These are phyloP conservation scores for Tenebrio molitor DNA, from an alignment of 1,140 invertebrate species.

Conservation along the genomic window DNA sequence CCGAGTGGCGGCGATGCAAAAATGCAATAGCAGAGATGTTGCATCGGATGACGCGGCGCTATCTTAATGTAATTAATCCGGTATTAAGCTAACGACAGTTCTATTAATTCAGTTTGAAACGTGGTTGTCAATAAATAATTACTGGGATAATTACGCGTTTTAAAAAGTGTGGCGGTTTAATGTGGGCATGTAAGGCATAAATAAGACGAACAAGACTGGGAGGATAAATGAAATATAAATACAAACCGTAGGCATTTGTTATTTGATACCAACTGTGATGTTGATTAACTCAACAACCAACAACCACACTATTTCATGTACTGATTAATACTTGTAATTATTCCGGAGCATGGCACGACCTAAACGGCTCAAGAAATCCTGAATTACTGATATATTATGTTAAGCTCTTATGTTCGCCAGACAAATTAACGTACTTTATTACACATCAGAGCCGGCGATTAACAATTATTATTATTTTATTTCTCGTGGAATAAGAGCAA, in stretches of 20 bases:
- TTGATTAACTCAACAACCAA: conserved; percentile 55
- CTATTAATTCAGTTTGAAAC: conserved; percentile 32
- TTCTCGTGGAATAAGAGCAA: conserved; percentile 31
- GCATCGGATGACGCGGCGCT: conserved; percentile 33
- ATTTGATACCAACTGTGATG: conserved; percentile 51
- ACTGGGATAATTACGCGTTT: conserved; percentile 30
- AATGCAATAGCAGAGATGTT: conserved; percentile 13
- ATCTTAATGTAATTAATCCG: conserved; percentile 39
- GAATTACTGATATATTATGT: conserved; percentile 35
- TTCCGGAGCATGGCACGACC: conserved; percentile 44
- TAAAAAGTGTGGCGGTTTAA: conserved; percentile 31
- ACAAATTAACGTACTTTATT: conserved; percentile 40
- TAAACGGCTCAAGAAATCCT: conserved; percentile 43
- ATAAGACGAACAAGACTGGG: conserved; percentile 20
- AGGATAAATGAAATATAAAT: conserved; percentile 39
- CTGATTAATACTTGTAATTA: conserved; percentile 55
- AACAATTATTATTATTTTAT: conserved; percentile 38
- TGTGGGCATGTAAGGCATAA: conserved; percentile 29
- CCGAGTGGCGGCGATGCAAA: conserved; percentile 1
- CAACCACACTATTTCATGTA: conserved; percentile 49
- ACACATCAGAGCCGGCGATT: conserved; percentile 18
- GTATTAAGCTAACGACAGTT: conserved; percentile 34
- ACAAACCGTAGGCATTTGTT: conserved; percentile 49
- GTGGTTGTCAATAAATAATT: conserved; percentile 38
- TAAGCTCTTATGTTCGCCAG: conserved; percentile 30